Evolutionary conservation across 1,140 invertebrate species (phyloP), one percentile per base, ranked within the genome.

Genomic region (Aphelinus atriplicis): DNA sequence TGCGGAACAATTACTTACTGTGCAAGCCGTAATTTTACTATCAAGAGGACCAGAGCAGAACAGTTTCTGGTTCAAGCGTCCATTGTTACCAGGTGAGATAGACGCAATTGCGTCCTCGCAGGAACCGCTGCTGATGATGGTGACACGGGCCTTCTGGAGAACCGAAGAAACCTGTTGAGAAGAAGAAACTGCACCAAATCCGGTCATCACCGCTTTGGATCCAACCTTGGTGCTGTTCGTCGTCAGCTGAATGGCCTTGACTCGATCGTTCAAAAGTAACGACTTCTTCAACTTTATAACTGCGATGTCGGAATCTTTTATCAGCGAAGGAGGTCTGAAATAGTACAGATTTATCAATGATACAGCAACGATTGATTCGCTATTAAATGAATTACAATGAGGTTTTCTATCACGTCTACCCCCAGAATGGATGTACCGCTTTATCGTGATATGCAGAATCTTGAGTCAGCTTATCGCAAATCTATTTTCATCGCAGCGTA

Each of bases 31-130:
- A 48, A 87, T 84, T 56, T 89, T 89, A 26, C 90, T 89, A 50
- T 85, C 82, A 3, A 90, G 78, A 1, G 92, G 91, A 46, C 89
- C 90, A 6, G 91, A 90, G 83, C 92, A 93, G 43, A 93, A 81
- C 26, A 26, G 26, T 26, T 26, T 26, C 73, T 93, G 90, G n/a
- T 85, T 83, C 3, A 73, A 42, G 4, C 78, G 80, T 3, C 90
- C 67, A 3, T 83, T 75, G 0, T 81, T 80, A 1, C 70, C 55
- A 51, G 83, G 60, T 0, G 80, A 3, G 0, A 51, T 58, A 3
- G 70, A 64, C 3, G 78, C 43, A 7, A 84, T n/a, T 4, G 75
- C 71, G 1, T 64, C 63, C 43, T 78, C 72, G 70, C 85, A 86
- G 42, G 71, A 73, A 0, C 65, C 5, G 46, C 76, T 76, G 0